A percentile compares a stretch with the other conserved stretches of the same genome.
phyloP scores from a whole-genome alignment of 2,888 invertebrate species.

The Digitonthophagus gazella region DNA sequence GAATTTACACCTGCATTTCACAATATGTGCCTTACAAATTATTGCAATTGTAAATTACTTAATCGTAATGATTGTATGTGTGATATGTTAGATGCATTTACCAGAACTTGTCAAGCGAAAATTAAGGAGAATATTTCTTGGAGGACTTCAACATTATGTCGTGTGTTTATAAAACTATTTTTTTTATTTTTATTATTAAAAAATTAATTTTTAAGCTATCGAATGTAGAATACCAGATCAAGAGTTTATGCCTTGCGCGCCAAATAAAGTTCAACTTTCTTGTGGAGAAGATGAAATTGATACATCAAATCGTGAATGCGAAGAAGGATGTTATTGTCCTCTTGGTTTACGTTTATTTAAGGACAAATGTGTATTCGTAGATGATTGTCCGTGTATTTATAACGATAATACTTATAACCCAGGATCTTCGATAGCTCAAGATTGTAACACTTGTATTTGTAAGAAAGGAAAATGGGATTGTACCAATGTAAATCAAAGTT shows the following conservation, averaged over 20 bases:
- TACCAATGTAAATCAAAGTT: conserved; percentile 47
- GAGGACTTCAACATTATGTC: conserved; percentile 11
- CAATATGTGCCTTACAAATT: conserved; percentile 9
- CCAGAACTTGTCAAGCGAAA: conserved; percentile 3
- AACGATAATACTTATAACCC: conserved; percentile 73
- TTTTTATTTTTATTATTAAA: not conserved
- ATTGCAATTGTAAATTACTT: conserved; percentile 2
- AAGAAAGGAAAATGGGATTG: conserved; percentile 73
- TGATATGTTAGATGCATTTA: conserved; percentile 15
- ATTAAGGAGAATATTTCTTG: not conserved
- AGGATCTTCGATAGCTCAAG: conserved; percentile 67
- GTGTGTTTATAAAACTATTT: conserved; percentile 6
- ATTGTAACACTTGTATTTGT: conserved; percentile 76
- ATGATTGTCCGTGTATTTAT: conserved; percentile 62
- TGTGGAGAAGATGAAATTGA: not conserved
- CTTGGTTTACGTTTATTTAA: not conserved
- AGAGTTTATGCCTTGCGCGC: conserved; percentile 6
- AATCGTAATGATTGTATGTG: conserved; percentile 14
- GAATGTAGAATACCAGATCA: not conserved
- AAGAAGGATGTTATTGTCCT: conserved; percentile 16
- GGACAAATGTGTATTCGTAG: conserved; percentile 7
- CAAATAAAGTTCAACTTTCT: not conserved
- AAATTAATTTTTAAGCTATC: not conserved
- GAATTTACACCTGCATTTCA: not conserved
- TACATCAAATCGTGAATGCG: not conserved